phyloP scores from a whole-genome alignment of 2,797 vertebrate genomes.

The Bradypodion pumilum region DNA sequence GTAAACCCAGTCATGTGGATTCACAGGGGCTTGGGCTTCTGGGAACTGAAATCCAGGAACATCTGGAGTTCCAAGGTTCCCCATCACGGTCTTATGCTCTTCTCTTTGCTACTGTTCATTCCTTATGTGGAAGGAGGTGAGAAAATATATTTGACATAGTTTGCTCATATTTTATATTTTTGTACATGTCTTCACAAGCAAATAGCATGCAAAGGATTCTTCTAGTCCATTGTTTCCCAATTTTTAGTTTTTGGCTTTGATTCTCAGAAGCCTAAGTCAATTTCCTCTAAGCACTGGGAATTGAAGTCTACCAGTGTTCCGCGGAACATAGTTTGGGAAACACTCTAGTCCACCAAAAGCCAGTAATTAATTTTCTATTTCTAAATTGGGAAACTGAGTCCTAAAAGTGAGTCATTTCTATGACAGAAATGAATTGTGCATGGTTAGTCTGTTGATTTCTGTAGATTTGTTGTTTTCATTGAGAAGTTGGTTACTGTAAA shows the following conservation, averaged over 20 bases:
- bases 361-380: neutral
- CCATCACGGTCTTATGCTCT: too few relatives aligned
- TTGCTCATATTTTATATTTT: neutral
- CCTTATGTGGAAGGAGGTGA: neutral
- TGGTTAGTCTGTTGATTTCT: neutral
- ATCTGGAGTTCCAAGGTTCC: too few relatives aligned
- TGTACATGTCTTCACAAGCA: neutral
- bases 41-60: too few relatives aligned
- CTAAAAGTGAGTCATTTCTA: neutral
- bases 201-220: neutral
- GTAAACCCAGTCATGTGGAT: too few relatives aligned
- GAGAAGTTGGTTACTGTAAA: neutral
- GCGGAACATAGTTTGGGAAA: too few relatives aligned
- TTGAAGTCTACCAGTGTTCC: too few relatives aligned
- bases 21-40: too few relatives aligned
- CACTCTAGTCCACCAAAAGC: neutral
- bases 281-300: too few relatives aligned
- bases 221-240: too few relatives aligned
- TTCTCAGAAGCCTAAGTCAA: too few relatives aligned
- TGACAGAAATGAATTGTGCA: neutral
- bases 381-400: neutral
- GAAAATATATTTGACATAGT: neutral
- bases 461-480: neutral
- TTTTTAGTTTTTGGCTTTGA: too few relatives aligned
- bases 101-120: neutral